Percentiles rank a stretch among this genome's conserved stretches.
These are phyloP conservation scores for Pelobates cultripes DNA, from an alignment of 2,797 vertebrate species.

Conservation along the genomic window DNA sequence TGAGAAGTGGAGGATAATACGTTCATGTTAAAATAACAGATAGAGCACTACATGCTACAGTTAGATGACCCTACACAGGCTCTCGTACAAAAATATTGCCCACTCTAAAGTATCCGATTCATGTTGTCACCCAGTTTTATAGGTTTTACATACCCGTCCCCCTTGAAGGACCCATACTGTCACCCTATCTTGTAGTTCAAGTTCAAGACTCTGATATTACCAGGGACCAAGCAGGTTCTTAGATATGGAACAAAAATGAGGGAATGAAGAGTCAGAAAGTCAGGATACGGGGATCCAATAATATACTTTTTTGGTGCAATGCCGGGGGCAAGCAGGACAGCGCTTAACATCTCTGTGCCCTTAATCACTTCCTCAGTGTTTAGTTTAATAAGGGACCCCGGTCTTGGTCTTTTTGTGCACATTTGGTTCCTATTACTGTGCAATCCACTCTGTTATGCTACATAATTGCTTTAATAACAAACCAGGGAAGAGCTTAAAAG, in stretches of 20 bases:
- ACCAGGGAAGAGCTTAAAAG: slow-evolving; percentile 80
- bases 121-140: too few relatives aligned
- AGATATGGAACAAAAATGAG: not conserved
- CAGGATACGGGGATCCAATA: slow-evolving; percentile 2
- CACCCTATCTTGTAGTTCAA: not conserved
- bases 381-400: slow-evolving; percentile 75
- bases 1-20: not conserved
- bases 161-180: too few relatives aligned
- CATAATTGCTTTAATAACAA: slow-evolving; percentile 86
- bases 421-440: slow-evolving; percentile 83
- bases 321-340: slow-evolving; percentile 79
- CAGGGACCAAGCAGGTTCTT: not conserved
- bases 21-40: not conserved
- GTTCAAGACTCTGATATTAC: not conserved
- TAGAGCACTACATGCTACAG: too few relatives aligned
- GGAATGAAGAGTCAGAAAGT: slow-evolving; percentile 4
- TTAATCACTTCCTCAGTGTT: slow-evolving; percentile 72
- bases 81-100: too few relatives aligned
- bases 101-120: too few relatives aligned
- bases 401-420: slow-evolving; percentile 66
- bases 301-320: slow-evolving; percentile 70
- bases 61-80: too few relatives aligned
- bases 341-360: slow-evolving; percentile 70
- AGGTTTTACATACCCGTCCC: too few relatives aligned
- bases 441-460: slow-evolving; percentile 78